Evolutionary conservation across 1,140 invertebrate genomes (phyloP).

Genomic region (Samia ricini): DNA sequence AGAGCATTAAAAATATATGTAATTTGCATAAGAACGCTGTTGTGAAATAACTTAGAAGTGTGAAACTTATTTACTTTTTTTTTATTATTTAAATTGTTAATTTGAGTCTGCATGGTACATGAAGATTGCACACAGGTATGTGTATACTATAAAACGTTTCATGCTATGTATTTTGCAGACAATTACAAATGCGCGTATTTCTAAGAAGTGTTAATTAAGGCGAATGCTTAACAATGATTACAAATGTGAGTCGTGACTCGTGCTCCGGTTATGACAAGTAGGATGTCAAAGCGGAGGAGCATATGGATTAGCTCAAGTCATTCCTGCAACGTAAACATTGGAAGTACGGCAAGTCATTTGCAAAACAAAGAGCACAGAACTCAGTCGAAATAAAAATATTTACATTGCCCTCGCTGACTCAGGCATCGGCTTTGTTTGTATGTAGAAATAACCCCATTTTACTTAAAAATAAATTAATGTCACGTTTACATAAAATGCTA

Average conservation of each 20-base stretch:
- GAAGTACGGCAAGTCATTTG: constrained; percentile 57
- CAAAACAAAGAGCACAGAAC: constrained; percentile 68
- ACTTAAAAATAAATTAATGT: constrained; percentile 61
- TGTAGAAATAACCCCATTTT: constrained; percentile 55
- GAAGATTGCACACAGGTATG: background rate
- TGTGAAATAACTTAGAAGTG: too few species aligned
- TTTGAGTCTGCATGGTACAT: too few species aligned
- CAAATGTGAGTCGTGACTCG: constrained; percentile 22
- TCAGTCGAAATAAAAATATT: constrained; percentile 74
- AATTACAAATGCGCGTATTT: background rate
- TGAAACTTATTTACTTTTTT: too few species aligned
- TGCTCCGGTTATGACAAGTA: constrained; percentile 28
- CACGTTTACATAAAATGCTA: too few species aligned
- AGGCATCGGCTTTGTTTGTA: constrained; percentile 63
- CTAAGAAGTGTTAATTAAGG: background rate
- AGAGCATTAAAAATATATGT: too few species aligned
- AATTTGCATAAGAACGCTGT: too few species aligned
- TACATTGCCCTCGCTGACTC: constrained; percentile 65
- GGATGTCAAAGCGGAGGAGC: constrained; percentile 33
- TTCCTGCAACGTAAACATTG: constrained; percentile 56
- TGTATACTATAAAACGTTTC: background rate
- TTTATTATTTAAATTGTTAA: too few species aligned
- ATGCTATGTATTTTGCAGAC: background rate
- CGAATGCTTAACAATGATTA: background rate
- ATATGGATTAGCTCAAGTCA: constrained; percentile 54